phyloP scores from a whole-genome alignment of 2,797 vertebrate genomes.

The Takifugu rubripes region DNA sequence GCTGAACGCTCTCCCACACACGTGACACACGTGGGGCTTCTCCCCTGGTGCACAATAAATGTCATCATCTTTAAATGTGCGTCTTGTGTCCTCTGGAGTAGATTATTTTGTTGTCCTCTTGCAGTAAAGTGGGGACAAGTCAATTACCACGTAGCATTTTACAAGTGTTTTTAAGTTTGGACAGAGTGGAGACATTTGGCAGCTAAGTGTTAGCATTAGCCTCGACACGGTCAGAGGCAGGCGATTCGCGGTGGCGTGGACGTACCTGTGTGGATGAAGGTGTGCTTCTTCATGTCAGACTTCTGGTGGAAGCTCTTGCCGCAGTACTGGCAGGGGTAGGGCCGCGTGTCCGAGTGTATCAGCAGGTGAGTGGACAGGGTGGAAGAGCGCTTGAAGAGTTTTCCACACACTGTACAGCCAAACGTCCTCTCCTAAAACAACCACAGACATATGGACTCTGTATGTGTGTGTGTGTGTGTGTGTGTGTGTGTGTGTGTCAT shows the following conservation, averaged over 20 bases:
- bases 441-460: background rate
- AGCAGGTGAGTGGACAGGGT: constrained; percentile 76
- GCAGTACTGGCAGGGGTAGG: constrained; percentile 75
- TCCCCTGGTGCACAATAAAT: constrained; percentile 62
- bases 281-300: constrained; percentile 85
- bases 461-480: background rate
- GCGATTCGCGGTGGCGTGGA: background rate
- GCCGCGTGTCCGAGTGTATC: constrained; percentile 72
- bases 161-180: no score
- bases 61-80: background rate
- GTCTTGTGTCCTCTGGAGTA: no score
- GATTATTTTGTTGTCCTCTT: background rate
- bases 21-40: constrained; percentile 80
- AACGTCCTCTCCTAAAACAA: constrained; percentile 67
- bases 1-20: constrained; percentile 82
- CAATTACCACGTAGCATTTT: no score
- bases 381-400: constrained; percentile 74
- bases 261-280: constrained; percentile 75
- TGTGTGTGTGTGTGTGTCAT: no score
- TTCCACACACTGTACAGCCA: constrained; percentile 66
- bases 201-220: no score
- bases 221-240: no score
- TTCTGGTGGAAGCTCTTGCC: constrained; percentile 80
- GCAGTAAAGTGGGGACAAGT: background rate
- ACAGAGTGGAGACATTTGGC: no score